Evolutionary conservation across 2,113 vertebrate genomes (phyloP).

Genomic region (Suncus etruscus): DNA sequence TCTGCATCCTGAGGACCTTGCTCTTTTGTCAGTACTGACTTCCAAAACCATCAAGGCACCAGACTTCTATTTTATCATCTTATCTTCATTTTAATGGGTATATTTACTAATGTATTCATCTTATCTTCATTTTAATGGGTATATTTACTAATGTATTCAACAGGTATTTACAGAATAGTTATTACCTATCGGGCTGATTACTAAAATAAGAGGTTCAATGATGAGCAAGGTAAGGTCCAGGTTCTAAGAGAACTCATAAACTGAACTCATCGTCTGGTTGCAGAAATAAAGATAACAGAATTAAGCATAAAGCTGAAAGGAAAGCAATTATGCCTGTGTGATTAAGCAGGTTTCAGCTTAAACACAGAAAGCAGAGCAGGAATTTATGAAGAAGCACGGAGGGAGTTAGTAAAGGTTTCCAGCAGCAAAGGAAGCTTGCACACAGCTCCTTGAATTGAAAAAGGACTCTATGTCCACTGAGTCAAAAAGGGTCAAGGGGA

Average conservation of each 20-base stretch:
- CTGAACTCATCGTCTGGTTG: neutral
- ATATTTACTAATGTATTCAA: neutral
- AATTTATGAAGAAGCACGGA: neutral
- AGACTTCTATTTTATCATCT: neutral
- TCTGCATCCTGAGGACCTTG: neutral
- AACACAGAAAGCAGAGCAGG: neutral
- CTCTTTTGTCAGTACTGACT: conserved; percentile 24
- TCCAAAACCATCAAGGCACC: neutral
- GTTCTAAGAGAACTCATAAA: neutral
- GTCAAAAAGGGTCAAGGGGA: neutral
- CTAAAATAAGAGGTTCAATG: neutral
- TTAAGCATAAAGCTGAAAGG: neutral
- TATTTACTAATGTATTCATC: no score
- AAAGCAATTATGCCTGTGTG: neutral
- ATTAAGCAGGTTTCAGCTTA: no score
- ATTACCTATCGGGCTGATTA: neutral
- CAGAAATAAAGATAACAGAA: neutral
- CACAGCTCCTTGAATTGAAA: neutral
- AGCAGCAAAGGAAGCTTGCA: neutral
- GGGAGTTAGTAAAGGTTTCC: neutral
- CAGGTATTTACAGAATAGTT: neutral
- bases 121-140: neutral
- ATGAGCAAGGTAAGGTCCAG: neutral
- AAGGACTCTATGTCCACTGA: neutral
- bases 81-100: neutral